Evolutionary conservation across 2,113 vertebrate species (phyloP).

Genomic region (Paralichthys olivaceus): DNA sequence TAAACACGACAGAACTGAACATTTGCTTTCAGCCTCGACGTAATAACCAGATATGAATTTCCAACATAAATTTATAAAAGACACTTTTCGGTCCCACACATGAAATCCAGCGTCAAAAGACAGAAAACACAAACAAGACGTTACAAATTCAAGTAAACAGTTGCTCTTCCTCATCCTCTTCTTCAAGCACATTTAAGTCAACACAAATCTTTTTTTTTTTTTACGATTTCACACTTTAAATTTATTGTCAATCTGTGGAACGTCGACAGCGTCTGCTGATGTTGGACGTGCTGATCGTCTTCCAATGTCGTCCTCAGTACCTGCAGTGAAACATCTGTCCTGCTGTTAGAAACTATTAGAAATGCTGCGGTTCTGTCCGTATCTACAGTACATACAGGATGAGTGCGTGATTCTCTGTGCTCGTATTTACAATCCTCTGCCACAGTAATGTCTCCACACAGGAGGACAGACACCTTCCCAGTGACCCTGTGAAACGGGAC

Average conservation of each 20-base stretch:
- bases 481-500: conserved; percentile 37
- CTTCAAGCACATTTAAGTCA: conserved; percentile 37
- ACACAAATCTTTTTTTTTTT: conserved; percentile 29
- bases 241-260: conserved; percentile 24
- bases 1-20: conserved; percentile 27
- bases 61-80: background rate
- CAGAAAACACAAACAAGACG: conserved; percentile 63
- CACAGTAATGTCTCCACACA: conserved; percentile 23
- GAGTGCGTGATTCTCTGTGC: conserved; percentile 45
- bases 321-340: conserved; percentile 37
- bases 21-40: conserved; percentile 20
- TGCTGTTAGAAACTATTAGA: conserved; percentile 58
- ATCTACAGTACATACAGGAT: conserved; percentile 52
- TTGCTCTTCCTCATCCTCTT: conserved; percentile 31
- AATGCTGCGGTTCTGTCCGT: conserved; percentile 59
- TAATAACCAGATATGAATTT: background rate
- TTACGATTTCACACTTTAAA: conserved; percentile 34
- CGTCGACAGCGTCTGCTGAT: conserved; percentile 22
- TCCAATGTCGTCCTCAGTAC: conserved; percentile 32
- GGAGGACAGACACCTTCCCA: conserved; percentile 30
- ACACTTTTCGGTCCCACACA: background rate
- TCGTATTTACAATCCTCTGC: conserved; percentile 57
- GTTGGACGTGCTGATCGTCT: conserved; percentile 25
- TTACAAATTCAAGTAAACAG: conserved; percentile 58
- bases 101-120: conserved; percentile 30